Evolutionary conservation across 2,113 vertebrate genomes (phyloP).

Genomic region (Rhombomys opimus): DNA sequence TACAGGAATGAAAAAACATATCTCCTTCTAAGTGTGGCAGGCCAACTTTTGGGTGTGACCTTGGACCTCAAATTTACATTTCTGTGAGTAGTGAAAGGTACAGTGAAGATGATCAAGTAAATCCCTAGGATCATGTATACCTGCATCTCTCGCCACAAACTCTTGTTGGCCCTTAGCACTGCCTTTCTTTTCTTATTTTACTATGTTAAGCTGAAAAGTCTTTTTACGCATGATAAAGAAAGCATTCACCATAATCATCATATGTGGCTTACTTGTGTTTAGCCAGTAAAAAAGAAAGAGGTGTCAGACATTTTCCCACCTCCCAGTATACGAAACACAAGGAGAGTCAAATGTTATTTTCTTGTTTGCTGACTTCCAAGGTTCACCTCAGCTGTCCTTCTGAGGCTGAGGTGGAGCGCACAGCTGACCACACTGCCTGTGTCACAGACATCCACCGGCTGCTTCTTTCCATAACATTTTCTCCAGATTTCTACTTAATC

Average conservation of each 20-base stretch:
- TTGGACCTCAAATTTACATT: not conserved
- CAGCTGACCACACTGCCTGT: rapidly evolving
- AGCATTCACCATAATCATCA: not conserved
- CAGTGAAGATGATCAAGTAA: rapidly evolving
- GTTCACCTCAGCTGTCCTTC: not conserved
- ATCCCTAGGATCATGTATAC: rapidly evolving
- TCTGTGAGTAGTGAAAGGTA: not conserved
- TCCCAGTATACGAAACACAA: rapidly evolving
- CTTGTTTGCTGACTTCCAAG: not conserved
- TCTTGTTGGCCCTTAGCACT: rapidly evolving
- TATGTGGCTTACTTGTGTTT: not conserved
- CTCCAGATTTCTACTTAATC: not conserved
- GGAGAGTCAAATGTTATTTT: no score
- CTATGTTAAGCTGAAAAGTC: not conserved
- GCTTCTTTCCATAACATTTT: rapidly evolving
- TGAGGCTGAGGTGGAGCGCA: rapidly evolving
- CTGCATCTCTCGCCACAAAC: not conserved
- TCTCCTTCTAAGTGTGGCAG: not conserved
- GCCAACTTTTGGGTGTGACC: not conserved
- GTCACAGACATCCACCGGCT: rapidly evolving
- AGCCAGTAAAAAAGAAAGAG: not conserved
- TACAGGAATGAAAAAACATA: not conserved
- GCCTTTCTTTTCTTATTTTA: not conserved
- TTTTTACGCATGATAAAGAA: not conserved
- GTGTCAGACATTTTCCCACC: not conserved